Conservation (phyloP, 2,797 vertebrate species). For the Remorina albescens region DNA sequence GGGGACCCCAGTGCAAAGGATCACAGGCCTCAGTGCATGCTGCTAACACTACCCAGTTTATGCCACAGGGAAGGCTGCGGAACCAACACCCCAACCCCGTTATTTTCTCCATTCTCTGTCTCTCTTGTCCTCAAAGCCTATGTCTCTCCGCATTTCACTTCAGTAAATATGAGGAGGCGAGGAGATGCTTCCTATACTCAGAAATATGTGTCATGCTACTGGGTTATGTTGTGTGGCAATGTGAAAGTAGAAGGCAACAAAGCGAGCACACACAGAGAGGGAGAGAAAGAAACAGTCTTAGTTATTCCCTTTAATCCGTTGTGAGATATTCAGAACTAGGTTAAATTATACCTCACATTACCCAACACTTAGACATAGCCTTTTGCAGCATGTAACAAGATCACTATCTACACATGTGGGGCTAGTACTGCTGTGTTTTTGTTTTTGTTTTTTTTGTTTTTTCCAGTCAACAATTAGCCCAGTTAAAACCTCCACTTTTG, state of each 20-base stretch:
- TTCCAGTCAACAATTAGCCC: conserved; percentile 69
- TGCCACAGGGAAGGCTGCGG: conserved; percentile 77
- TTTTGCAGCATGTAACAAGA: conserved; percentile 31
- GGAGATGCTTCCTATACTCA: conserved; percentile 80
- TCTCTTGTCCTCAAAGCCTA: conserved; percentile 78
- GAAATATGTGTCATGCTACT: conserved; percentile 78
- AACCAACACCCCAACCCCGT: conserved; percentile 67
- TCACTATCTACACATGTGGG: conserved; percentile 29
- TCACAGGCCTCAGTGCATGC: conserved; percentile 79
- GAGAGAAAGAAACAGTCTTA: conserved; percentile 63
- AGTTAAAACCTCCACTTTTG: conserved; percentile 68
- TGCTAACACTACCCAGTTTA: conserved; percentile 68
- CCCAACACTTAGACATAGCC: conserved; percentile 36
- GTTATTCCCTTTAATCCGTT: conserved; percentile 74
- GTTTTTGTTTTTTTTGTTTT: conserved; percentile 24
- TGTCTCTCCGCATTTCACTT: conserved; percentile 73
- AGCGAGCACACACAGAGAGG: conserved; percentile 54
- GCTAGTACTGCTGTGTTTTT: not conserved
- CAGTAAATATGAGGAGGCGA: conserved; percentile 78
- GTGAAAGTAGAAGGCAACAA: conserved; percentile 68
- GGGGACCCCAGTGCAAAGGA: conserved; percentile 80
- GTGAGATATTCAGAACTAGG: conserved; percentile 68
- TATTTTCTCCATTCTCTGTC: conserved; percentile 65
- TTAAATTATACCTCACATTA: conserved; percentile 68
- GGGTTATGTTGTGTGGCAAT: conserved; percentile 73